phyloP scores from a whole-genome alignment of 2,888 invertebrate genomes.

The Chalcis sispes region DNA sequence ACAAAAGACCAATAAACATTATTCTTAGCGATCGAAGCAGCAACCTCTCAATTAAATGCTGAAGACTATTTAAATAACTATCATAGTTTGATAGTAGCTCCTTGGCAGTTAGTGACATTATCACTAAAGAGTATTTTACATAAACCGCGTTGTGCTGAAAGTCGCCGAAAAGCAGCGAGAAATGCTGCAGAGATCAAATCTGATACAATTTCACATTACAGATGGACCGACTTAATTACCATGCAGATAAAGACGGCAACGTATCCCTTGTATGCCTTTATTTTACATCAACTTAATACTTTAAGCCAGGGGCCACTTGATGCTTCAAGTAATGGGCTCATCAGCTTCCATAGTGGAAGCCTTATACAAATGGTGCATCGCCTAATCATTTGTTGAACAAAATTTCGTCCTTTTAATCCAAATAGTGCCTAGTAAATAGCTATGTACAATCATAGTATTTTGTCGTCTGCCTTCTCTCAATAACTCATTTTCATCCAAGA shows the following conservation, averaged over 20 bases:
- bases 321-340: constrained; percentile 66
- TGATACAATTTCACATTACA: constrained; percentile 5
- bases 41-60: too few relatives aligned
- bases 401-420: background rate
- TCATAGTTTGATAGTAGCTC: too few relatives aligned
- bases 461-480: too few relatives aligned
- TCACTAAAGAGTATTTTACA: too few relatives aligned
- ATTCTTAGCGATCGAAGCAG: too few relatives aligned
- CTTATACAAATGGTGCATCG: constrained; percentile 33
- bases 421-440: background rate
- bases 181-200: background rate
- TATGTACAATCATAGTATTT: background rate
- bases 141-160: too few relatives aligned
- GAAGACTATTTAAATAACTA: too few relatives aligned
- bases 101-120: too few relatives aligned
- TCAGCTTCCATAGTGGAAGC: constrained; percentile 59
- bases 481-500: too few relatives aligned
- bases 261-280: constrained; percentile 58
- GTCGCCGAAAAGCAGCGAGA: background rate
- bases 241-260: constrained; percentile 54
- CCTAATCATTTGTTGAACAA: background rate
- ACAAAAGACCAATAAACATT: too few relatives aligned
- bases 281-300: constrained; percentile 39
- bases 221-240: background rate
- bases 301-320: constrained; percentile 63